Conservation (phyloP, 2,113 vertebrate genomes). For the Lamprotornis superbus region DNA sequence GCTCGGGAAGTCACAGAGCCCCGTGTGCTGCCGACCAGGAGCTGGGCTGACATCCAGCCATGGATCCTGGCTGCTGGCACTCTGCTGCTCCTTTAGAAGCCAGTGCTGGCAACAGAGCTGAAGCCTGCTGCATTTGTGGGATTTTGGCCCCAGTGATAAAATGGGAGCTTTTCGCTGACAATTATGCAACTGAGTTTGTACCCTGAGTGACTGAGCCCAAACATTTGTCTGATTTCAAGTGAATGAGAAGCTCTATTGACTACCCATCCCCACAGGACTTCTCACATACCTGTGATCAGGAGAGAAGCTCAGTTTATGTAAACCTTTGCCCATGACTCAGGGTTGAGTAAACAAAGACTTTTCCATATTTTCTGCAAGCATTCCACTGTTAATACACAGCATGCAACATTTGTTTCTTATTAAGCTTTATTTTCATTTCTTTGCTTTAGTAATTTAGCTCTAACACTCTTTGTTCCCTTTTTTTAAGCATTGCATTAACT, state of each 20-base stretch:
- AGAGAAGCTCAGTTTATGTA: conserved; percentile 22
- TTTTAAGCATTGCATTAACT: conserved; percentile 9
- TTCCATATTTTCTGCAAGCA: conserved; percentile 9
- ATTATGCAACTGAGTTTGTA: not conserved
- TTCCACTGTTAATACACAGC: conserved; percentile 28
- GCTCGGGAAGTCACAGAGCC: not conserved
- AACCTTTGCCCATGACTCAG: conserved; percentile 15
- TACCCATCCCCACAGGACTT: not conserved
- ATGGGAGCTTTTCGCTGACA: not conserved
- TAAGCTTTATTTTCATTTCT: conserved; percentile 35
- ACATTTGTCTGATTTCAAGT: not conserved
- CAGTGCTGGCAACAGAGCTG: not conserved
- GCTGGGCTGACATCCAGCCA: not conserved
- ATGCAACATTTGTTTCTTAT: conserved; percentile 38
- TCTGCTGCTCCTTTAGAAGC: not conserved
- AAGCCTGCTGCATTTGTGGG: accelerated
- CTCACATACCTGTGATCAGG: not conserved
- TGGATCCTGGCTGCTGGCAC: accelerated
- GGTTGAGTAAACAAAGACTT: conserved; percentile 14
- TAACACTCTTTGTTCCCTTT: not conserved
- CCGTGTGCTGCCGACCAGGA: accelerated
- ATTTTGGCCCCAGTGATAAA: not conserved
- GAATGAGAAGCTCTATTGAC: not conserved
- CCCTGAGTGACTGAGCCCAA: not conserved
- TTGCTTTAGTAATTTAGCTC: conserved; percentile 16